These are phyloP conservation scores for Pollachius pollachius DNA, from an alignment of 2,113 vertebrate genomes.

Conservation along the genomic window DNA sequence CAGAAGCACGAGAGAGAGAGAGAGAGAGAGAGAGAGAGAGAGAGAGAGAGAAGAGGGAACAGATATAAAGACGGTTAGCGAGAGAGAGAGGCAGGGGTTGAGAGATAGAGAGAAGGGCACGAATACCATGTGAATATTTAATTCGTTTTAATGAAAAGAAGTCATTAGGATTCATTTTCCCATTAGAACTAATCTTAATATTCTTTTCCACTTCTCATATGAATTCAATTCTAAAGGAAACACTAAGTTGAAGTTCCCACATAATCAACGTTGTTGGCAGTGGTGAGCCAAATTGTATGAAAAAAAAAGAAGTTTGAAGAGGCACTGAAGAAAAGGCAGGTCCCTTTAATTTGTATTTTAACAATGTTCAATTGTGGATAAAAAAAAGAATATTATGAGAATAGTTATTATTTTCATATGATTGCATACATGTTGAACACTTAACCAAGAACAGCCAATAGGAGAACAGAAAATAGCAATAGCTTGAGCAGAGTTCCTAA, in stretches of 20 bases:
- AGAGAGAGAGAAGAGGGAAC: background rate
- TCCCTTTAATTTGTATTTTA: no score
- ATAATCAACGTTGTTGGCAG: constrained; percentile 28
- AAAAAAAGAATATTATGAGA: no score
- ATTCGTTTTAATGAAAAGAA: constrained; percentile 57
- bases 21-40: constrained; percentile 1
- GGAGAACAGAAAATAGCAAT: background rate
- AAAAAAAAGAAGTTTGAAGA: constrained; percentile 20
- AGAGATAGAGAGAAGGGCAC: background rate
- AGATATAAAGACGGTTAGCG: background rate
- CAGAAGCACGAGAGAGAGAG: constrained; percentile 10
- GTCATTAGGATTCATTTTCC: constrained; percentile 53
- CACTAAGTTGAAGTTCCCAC: constrained; percentile 26
- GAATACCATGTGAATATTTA: constrained; percentile 52
- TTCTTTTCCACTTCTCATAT: constrained; percentile 31
- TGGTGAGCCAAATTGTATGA: constrained; percentile 37
- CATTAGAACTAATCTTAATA: constrained; percentile 42
- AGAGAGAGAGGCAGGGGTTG: background rate
- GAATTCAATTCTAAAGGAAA: constrained; percentile 12
- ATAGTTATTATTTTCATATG: no score
- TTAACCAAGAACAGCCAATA: constrained; percentile 10
- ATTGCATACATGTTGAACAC: no score
- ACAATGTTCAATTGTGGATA: no score
- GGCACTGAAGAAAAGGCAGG: constrained; percentile 12
- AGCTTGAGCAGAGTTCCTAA: constrained; percentile 10